These are phyloP conservation scores for Phyllopteryx taeniolatus DNA, from an alignment of 2,113 vertebrate species.

Conservation along the genomic window DNA sequence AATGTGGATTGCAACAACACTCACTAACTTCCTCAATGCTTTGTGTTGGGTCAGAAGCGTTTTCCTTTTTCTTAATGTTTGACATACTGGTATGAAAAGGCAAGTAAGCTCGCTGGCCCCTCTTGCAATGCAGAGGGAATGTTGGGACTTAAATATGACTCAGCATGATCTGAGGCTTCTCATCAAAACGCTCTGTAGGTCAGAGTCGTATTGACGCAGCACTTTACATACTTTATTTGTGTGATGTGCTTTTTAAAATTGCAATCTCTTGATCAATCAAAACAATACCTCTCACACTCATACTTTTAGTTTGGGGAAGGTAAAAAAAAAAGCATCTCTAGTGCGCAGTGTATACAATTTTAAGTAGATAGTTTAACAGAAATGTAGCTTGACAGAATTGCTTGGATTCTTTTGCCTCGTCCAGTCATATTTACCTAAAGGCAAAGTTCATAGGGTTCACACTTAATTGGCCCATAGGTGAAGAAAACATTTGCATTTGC, in stretches of 20 bases:
- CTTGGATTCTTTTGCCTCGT: no score
- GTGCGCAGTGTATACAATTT: no score
- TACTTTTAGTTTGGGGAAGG: no score
- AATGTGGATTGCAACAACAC: conserved; percentile 51
- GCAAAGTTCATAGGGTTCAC: no score
- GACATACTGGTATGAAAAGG: conserved; percentile 7
- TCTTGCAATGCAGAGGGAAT: conserved; percentile 50
- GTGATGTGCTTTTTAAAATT: not conserved
- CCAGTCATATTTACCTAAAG: no score
- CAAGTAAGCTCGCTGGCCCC: conserved; percentile 2
- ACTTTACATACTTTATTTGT: conserved; percentile 9
- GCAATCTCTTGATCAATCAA: not conserved
- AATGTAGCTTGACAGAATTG: no score
- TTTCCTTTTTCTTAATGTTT: conserved; percentile 2
- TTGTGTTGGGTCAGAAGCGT: not conserved
- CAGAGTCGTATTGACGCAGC: conserved; percentile 57
- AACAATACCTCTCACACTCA: no score
- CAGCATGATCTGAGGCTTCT: conserved; percentile 31
- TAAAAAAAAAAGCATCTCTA: no score
- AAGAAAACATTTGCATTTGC: no score
- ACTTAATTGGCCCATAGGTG: no score
- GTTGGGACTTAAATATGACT: conserved; percentile 48
- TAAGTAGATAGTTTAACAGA: no score
- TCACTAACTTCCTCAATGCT: conserved; percentile 48
- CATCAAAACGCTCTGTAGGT: conserved; percentile 31